phyloP scores from a whole-genome alignment of 2,888 invertebrate species.

The Taphrorychus bicolor region DNA sequence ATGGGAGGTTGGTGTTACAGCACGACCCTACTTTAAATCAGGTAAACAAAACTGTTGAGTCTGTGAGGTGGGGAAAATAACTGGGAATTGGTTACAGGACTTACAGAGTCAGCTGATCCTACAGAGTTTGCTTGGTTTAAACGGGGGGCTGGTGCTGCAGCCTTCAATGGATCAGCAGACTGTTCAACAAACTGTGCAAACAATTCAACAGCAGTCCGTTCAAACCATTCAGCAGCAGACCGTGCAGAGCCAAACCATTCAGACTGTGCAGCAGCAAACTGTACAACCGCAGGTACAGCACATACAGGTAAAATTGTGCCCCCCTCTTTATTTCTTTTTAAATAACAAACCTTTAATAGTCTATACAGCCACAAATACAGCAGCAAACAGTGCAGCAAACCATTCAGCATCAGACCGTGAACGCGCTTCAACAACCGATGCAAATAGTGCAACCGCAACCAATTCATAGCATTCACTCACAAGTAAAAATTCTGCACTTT shows the following conservation, averaged over 20 bases:
- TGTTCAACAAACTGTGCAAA: conserved; percentile 59
- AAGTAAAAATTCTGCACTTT: too few relatives aligned
- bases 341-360: conserved; percentile 34
- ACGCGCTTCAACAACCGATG: conserved; percentile 55
- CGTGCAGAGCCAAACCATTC: conserved; percentile 59
- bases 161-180: conserved; percentile 59
- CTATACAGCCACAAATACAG: conserved; percentile 56
- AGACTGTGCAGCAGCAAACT: conserved; percentile 59
- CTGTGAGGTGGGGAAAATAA: too few relatives aligned
- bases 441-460: conserved; percentile 58
- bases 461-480: conserved; percentile 54
- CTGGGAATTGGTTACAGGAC: conserved; percentile 52
- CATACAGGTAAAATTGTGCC: conserved; percentile 43
- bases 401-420: conserved; percentile 54
- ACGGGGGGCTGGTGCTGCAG: conserved; percentile 57
- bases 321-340: not conserved
- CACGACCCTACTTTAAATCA: conserved; percentile 69
- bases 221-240: conserved; percentile 60
- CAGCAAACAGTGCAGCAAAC: conserved; percentile 58
- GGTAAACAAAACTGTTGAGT: conserved; percentile 13
- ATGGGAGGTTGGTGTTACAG: conserved; percentile 70
- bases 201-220: conserved; percentile 59
- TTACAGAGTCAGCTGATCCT: conserved; percentile 59
- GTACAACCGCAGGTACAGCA: conserved; percentile 57
- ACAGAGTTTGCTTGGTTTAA: conserved; percentile 58